Base-by-base conservation (phyloP, 2,888 invertebrate species). In the Meghimatium bilineatum region DNA sequence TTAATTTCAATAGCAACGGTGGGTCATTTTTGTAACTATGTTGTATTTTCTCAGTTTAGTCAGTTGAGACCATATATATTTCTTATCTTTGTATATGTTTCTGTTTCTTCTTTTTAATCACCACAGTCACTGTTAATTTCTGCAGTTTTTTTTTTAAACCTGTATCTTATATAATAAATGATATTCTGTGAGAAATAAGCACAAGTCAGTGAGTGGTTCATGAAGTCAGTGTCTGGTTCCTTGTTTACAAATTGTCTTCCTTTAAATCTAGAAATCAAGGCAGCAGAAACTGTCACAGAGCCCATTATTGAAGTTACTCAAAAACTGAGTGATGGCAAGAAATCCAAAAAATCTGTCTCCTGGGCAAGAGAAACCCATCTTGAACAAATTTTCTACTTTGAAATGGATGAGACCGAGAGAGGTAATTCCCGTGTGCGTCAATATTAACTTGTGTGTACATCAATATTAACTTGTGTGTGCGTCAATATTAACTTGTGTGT, bases 361-460 rank as follows among this genome's bases (percentile, higher is more conserved):
- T 96, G 96, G 91, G 98, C 97, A 96, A 96, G 96, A 91, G 95
- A 96, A 6, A 94, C 95, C 12, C 95, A 96, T 88, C 94, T 99
- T 56, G 96, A 96, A 90, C 96, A 97, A 91, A 95, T 97, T 84
- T 96, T 96, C 90, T 98, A 96, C 94, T 99, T 99, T 93, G 98
- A 98, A 93, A 94, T 98, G 88, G 98, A 99, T 94, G 98, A 98
- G 94, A 98, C 97, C 29, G 99, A 99, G 94, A 95, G 99, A 91
- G 93, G 94, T 93, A 10, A 10, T 38, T 69, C 29, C 1, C 36
- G 66, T 34, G 6, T 34, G 32, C 14, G 23, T 20, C 32, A 56
- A 56, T 56, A 56, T 56, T 56, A 56, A 56, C 56, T 56, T 56
- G 17, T 56, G 12, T 44, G 6, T n/a, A n/a, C n/a, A n/a, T n/a